Percentiles rank a stretch among this genome's conserved stretches.
These are phyloP conservation scores for Myotis davidii DNA, from an alignment of 2,113 vertebrate species.

Conservation along the genomic window DNA sequence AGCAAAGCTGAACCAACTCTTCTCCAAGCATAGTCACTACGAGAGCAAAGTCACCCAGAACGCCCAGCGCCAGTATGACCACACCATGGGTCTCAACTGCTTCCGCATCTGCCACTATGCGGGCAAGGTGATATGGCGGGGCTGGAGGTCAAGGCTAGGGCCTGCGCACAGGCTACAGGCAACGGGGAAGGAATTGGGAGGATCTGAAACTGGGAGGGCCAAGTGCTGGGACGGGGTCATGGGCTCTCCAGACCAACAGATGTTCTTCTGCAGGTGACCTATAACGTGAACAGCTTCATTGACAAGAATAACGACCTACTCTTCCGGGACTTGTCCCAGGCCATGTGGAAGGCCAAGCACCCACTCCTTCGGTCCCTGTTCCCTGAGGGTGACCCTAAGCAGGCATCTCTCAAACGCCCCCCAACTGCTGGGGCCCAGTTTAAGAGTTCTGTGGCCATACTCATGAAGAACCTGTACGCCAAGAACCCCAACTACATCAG, in stretches of 20 bases:
- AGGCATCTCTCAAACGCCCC: conserved; percentile 85
- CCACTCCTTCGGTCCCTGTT: conserved; percentile 84
- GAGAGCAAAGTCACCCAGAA: conserved; percentile 88
- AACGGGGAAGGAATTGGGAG: rapidly evolving
- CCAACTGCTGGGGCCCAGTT: conserved; percentile 87
- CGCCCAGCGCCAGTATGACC: conserved; percentile 76
- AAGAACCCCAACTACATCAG: conserved; percentile 91
- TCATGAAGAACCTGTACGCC: conserved; percentile 89
- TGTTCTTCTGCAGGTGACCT: conserved; percentile 83
- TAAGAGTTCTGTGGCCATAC: conserved; percentile 83
- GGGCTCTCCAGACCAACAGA: not conserved
- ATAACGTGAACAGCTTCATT: conserved; percentile 84
- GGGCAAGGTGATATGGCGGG: conserved; percentile 81
- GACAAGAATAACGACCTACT: conserved; percentile 91
- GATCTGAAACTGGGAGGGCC: not conserved
- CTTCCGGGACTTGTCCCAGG: conserved; percentile 87
- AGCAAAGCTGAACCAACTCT: conserved; percentile 84
- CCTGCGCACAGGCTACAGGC: not conserved
- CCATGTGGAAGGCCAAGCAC: conserved; percentile 87
- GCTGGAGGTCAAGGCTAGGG: not conserved
- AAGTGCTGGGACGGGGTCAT: not conserved
- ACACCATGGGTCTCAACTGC: conserved; percentile 75
- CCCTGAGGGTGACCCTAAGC: conserved; percentile 87
- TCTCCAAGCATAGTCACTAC: conserved; percentile 81
- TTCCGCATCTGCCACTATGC: conserved; percentile 90